Conservation (phyloP, 2,113 vertebrate species). For the Callorhinus ursinus region DNA sequence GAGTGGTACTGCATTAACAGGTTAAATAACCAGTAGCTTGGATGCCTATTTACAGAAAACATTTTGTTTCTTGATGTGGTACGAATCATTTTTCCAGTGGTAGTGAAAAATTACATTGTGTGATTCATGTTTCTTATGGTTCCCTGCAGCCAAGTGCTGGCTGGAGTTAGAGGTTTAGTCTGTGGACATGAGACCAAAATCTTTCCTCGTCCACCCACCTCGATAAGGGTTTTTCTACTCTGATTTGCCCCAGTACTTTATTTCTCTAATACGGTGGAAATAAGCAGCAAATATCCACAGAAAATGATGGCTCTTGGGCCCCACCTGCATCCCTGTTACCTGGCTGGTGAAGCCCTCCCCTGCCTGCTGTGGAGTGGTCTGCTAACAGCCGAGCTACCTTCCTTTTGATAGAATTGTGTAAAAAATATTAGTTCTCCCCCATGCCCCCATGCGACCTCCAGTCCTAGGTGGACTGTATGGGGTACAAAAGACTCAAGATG, state of each 20-base stretch:
- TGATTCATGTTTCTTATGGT: not conserved
- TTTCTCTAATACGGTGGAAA: not conserved
- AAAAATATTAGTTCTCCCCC: not conserved
- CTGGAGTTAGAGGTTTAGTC: not conserved
- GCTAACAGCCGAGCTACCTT: not conserved
- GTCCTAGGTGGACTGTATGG: not conserved
- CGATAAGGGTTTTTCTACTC: not conserved
- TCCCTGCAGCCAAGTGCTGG: not conserved
- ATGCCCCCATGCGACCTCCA: not conserved
- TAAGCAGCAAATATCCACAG: not conserved
- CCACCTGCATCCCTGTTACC: no score
- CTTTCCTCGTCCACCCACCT: not conserved
- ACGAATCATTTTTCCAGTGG: conserved; percentile 4
- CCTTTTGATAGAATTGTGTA: not conserved
- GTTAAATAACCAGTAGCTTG: not conserved
- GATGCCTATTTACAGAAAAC: not conserved
- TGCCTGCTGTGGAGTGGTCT: not conserved
- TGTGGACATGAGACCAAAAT: not conserved
- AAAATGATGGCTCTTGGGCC: not conserved
- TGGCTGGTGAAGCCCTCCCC: no score
- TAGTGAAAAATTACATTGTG: not conserved
- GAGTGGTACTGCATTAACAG: not conserved
- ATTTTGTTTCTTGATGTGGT: conserved; percentile 15
- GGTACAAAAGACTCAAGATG: not conserved
- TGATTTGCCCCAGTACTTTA: not conserved